Percentiles rank a stretch among this genome's conserved stretches.
phyloP scores from a whole-genome alignment of 2,888 invertebrate genomes.

The Dilophus febrilis region DNA sequence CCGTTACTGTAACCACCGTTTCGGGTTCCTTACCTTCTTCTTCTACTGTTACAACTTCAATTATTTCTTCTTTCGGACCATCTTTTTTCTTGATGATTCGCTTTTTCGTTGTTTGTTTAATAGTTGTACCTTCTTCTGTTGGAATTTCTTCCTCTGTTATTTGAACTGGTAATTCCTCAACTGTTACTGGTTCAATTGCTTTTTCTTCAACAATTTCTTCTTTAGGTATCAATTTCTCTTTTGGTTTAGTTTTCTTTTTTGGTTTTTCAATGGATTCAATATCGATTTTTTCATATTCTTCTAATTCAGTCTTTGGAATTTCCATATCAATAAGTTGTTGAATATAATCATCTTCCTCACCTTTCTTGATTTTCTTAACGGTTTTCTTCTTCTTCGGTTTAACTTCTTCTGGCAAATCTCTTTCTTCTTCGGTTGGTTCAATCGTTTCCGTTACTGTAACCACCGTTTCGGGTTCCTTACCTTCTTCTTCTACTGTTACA shows the following conservation, averaged over 20 bases:
- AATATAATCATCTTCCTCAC: slow-evolving; percentile 26
- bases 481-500: slow-evolving; percentile 21
- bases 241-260: background rate
- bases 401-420: background rate
- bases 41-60: slow-evolving; percentile 9
- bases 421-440: background rate
- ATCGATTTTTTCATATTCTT: slow-evolving; percentile 27
- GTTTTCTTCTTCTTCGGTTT: background rate
- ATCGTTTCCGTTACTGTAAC: slow-evolving; percentile 19
- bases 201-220: slow-evolving; percentile 17
- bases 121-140: slow-evolving; percentile 12
- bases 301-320: slow-evolving; percentile 28
- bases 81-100: too few relatives aligned
- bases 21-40: slow-evolving; percentile 19
- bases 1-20: slow-evolving; percentile 18
- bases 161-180: too few relatives aligned
- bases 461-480: slow-evolving; percentile 24
- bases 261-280: background rate
- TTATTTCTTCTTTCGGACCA: slow-evolving; percentile 11
- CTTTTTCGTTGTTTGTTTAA: too few relatives aligned
- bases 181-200: slow-evolving; percentile 8
- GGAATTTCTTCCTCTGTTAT: slow-evolving; percentile 13
- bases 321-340: slow-evolving; percentile 25
- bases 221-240: slow-evolving; percentile 14
- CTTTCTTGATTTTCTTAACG: slow-evolving; percentile 14